Evolutionary conservation across 2,888 invertebrate species (phyloP).

Genomic region (Hyalella azteca): DNA sequence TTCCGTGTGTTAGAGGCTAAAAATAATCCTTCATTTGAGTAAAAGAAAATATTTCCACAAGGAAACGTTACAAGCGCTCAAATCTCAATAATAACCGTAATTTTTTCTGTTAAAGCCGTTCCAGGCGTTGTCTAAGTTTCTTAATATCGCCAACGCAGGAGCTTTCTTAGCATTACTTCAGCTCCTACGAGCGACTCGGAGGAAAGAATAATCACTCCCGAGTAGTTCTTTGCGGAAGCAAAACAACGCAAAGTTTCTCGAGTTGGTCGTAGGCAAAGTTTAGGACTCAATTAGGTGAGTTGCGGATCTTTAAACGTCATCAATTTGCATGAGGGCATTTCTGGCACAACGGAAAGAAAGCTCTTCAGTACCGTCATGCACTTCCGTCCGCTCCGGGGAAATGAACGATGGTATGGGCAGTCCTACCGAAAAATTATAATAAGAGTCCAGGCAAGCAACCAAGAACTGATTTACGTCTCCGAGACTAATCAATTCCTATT

Average conservation of each 20-base stretch:
- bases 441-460: too few relatives aligned
- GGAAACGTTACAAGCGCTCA: too few relatives aligned
- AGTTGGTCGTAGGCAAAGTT: neutral
- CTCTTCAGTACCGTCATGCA: neutral
- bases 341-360: neutral
- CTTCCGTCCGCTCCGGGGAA: too few relatives aligned
- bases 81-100: neutral
- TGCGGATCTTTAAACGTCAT: neutral
- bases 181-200: neutral
- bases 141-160: neutral
- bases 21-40: too few relatives aligned
- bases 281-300: neutral
- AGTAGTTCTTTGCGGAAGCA: neutral
- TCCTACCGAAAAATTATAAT: too few relatives aligned
- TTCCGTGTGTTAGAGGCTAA: too few relatives aligned
- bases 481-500: too few relatives aligned
- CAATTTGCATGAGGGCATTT: constrained; percentile 11
- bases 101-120: neutral
- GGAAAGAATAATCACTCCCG: neutral
- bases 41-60: too few relatives aligned
- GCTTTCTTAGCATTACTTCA: neutral
- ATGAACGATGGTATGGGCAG: too few relatives aligned
- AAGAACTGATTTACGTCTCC: too few relatives aligned
- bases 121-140: neutral
- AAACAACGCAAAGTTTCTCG: neutral